Evolutionary conservation across 2,797 vertebrate genomes (phyloP).

Genomic region (Microctenopoma steveboyesi): DNA sequence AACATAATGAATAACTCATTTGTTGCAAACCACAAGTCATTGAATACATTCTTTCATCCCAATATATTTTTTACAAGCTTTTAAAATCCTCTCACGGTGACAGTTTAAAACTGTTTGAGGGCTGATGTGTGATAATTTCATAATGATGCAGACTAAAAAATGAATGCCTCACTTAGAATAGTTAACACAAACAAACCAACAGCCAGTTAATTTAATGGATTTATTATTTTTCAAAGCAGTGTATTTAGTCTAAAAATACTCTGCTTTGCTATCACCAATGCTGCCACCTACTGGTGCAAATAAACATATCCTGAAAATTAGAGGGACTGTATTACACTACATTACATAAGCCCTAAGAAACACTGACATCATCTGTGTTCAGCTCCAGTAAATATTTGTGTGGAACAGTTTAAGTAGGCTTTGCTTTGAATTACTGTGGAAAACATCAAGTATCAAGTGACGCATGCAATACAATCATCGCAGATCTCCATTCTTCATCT

Average conservation of each 20-base stretch:
- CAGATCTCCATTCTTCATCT: background rate
- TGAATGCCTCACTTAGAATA: too few relatives aligned
- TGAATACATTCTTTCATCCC: background rate
- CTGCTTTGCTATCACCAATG: conserved; percentile 18
- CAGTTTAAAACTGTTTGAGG: too few relatives aligned
- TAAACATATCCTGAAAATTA: background rate
- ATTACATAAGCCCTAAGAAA: conserved; percentile 29
- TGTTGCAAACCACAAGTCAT: background rate
- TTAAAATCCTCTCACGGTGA: background rate
- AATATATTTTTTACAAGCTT: background rate
- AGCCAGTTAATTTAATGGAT: background rate
- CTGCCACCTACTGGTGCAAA: conserved; percentile 63
- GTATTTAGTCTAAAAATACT: background rate
- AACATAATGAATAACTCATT: background rate
- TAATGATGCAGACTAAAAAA: background rate
- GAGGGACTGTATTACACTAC: background rate
- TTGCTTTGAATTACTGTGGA: background rate
- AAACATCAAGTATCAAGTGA: background rate
- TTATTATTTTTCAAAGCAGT: conserved; percentile 1
- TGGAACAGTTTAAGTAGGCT: background rate
- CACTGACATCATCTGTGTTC: conserved; percentile 12
- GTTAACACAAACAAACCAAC: conserved; percentile 3
- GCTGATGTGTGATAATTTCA: too few relatives aligned
- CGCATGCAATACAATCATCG: background rate
- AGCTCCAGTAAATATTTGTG: background rate